Conservation (phyloP, 1,140 invertebrate genomes). For the Hycleus cichorii region DNA sequence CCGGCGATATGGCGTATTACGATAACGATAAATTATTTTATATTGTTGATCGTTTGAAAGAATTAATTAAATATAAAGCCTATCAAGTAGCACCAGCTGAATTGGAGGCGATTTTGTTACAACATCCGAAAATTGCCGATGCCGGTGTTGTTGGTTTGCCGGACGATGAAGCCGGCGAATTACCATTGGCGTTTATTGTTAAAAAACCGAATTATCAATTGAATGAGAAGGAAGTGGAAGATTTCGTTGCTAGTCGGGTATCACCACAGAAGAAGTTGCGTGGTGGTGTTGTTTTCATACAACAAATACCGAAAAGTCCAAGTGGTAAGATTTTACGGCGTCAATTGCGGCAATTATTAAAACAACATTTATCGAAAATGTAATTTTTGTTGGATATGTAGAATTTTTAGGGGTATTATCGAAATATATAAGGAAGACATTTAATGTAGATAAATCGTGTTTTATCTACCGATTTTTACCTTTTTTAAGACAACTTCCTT, state of each 20-base stretch:
- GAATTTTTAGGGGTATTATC: background rate
- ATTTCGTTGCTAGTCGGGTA: constrained; percentile 51
- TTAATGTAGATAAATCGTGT: background rate
- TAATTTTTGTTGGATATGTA: background rate
- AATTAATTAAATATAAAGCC: constrained; percentile 75
- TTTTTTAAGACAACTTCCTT: background rate
- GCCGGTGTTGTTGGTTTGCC: constrained; percentile 66
- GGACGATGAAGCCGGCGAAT: constrained; percentile 56
- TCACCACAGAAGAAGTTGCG: constrained; percentile 59
- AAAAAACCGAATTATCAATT: constrained; percentile 40
- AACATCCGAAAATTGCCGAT: constrained; percentile 58
- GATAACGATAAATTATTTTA: constrained; percentile 61
- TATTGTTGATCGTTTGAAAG: constrained; percentile 70
- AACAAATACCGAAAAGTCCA: constrained; percentile 64
- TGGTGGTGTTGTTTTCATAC: constrained; percentile 59
- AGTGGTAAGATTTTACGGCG: constrained; percentile 68
- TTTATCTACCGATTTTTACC: background rate
- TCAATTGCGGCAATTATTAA: constrained; percentile 27
- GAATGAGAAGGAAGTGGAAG: constrained; percentile 44
- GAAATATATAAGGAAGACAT: background rate
- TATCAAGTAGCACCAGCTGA: constrained; percentile 70
- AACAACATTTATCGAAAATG: background rate
- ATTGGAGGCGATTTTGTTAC: constrained; percentile 61
- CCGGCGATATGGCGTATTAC: constrained; percentile 69
- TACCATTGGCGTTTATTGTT: constrained; percentile 63